Evolutionary conservation across 2,113 vertebrate species (phyloP), one percentile per base, ranked within the genome.

Genomic region (Synodontis membranacea): DNA sequence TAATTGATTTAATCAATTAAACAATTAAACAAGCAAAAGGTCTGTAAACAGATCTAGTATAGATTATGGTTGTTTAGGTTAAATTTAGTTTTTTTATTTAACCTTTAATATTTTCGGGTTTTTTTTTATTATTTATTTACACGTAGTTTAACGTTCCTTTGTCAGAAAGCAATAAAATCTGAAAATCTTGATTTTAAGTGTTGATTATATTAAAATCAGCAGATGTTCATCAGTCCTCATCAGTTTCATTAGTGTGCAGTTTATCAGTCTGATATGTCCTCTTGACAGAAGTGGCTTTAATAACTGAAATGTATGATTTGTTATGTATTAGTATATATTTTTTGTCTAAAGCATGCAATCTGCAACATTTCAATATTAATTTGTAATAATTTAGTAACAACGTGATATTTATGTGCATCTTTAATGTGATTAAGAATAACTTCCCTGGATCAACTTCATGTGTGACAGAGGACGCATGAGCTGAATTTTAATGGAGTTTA

Each of bases 341-440:
- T 76, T 75, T 37, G 11, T 46, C 0, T 21, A 15, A 75, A 84
- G 25, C n/a, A 37, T n/a, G 50, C 70, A 76, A 84, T 80, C 58
- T 64, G 84, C 21, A 3, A 31, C n/a, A 28, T 52, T 48, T 80
- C 80, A 66, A 39, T 23, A 84, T 54, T 48, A 25, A 80, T 86
- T 85, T 82, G 19, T 15, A 0, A 5, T 31, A 72, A 82, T 68
- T 54, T 44, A 25, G 46, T 42, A 54, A 44, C 39, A 6, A 28
- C 21, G 4, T 80, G 42, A 80, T n/a, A 56, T 68, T 68, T 79
- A 83, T 86, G 56, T 78, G 60, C 80, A 70, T 79, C 28, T 83
- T 79, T 78, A 83, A 82, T 39, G 46, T 58, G 50, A 46, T 82
- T 85, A 58, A 11, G 46, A 54, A 25, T 42, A 58, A 37, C 52